These are phyloP conservation scores for Pavo muticus DNA, from an alignment of 2,113 vertebrate genomes.

Conservation along the genomic window DNA sequence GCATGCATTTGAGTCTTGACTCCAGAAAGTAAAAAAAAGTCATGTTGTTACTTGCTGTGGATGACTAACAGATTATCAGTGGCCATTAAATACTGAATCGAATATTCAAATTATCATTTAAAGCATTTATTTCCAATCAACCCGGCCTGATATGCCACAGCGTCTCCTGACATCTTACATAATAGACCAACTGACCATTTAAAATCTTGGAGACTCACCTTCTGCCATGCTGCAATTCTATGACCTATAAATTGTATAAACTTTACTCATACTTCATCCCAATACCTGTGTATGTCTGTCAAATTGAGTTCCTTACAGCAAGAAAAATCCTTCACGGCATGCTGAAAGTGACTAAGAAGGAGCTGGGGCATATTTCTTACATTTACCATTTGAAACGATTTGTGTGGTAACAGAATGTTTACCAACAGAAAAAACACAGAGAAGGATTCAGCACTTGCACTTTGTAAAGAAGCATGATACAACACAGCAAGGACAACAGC, in stretches of 20 bases:
- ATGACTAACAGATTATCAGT: not conserved
- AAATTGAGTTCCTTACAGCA: not conserved
- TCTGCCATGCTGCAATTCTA: not conserved
- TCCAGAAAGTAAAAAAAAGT: not conserved
- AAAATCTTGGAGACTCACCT: not conserved
- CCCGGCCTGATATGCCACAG: not conserved
- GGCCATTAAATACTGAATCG: not conserved
- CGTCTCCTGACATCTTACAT: not conserved
- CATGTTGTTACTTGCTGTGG: not conserved
- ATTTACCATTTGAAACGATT: not conserved
- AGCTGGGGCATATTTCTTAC: not conserved
- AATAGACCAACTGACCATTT: not conserved
- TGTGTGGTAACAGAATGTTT: not conserved
- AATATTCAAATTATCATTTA: not conserved
- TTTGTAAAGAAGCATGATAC: not conserved
- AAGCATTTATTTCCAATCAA: accelerated
- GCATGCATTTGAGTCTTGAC: not conserved
- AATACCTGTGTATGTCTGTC: not conserved
- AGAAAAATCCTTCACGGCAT: not conserved
- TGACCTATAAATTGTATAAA: accelerated
- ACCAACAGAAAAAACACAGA: not conserved
- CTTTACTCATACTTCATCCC: not conserved
- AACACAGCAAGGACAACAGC: not conserved
- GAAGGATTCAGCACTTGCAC: not conserved
- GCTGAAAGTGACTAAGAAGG: not conserved